These are phyloP conservation scores for Coboldia fuscipes DNA, from an alignment of 1,140 invertebrate genomes.

Conservation along the genomic window DNA sequence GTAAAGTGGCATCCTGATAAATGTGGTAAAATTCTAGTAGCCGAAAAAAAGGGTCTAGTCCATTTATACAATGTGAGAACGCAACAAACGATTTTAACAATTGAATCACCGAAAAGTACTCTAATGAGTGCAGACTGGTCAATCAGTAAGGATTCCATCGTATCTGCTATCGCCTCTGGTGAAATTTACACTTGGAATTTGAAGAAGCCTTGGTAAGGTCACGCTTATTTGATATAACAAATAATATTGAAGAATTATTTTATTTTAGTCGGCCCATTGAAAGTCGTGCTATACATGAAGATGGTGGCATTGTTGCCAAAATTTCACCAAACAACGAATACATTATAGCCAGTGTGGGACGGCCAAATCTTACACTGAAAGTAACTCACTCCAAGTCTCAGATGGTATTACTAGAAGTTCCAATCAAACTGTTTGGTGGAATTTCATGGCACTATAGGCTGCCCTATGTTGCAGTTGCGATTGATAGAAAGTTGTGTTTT, in stretches of 20 bases:
- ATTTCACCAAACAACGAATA: conserved; percentile 30
- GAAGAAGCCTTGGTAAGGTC: conserved; percentile 28
- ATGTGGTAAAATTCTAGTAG: conserved; percentile 48
- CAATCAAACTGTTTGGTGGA: conserved; percentile 29
- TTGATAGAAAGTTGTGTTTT: conserved; percentile 34
- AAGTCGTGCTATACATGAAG: conserved; percentile 28
- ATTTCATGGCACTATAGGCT: conserved; percentile 37
- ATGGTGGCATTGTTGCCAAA: conserved; percentile 29
- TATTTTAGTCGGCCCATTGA: conserved; percentile 28
- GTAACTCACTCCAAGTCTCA: conserved; percentile 31
- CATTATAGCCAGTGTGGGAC: conserved; percentile 32
- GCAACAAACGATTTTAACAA: conserved; percentile 44
- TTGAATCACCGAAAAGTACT: conserved; percentile 38
- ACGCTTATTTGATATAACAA: neutral
- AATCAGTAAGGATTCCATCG: conserved; percentile 30
- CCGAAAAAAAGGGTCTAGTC: conserved; percentile 49
- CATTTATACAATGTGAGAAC: conserved; percentile 46
- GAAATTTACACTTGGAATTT: conserved; percentile 40
- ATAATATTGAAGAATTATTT: neutral
- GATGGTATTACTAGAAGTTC: conserved; percentile 24
- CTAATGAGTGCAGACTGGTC: conserved; percentile 49
- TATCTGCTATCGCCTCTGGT: conserved; percentile 36
- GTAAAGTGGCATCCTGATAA: conserved; percentile 48
- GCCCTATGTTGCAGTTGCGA: conserved; percentile 34
- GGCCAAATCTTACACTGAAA: conserved; percentile 32